These are phyloP conservation scores for Drosophila rufa DNA, from an alignment of 1,140 invertebrate genomes.

Conservation along the genomic window DNA sequence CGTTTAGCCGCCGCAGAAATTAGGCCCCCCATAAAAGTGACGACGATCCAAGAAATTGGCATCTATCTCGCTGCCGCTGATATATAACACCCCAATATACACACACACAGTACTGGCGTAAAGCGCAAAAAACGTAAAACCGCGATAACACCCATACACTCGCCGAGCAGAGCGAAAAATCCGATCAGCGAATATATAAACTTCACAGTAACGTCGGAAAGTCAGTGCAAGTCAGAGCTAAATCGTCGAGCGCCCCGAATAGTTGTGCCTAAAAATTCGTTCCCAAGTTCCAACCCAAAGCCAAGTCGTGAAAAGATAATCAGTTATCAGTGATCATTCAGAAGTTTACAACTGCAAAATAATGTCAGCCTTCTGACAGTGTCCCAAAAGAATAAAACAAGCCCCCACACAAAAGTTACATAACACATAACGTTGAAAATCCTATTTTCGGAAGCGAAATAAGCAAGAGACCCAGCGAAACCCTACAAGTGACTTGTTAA, in stretches of 20 bases:
- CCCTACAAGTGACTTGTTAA: conserved; percentile 63
- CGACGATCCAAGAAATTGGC: conserved; percentile 43
- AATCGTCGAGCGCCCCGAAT: conserved; percentile 64
- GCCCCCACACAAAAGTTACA: conserved; percentile 21
- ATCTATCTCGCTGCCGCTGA: conserved; percentile 26
- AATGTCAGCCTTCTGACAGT: conserved; percentile 69
- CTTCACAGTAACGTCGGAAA: conserved; percentile 64
- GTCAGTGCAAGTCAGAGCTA: conserved; percentile 62
- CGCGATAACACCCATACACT: conserved; percentile 64
- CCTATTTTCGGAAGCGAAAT: conserved; percentile 42
- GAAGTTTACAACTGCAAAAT: conserved; percentile 19
- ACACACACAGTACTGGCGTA: conserved; percentile 6
- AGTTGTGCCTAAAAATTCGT: conserved; percentile 56
- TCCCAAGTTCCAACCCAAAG: not conserved
- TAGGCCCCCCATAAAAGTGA: conserved; percentile 45
- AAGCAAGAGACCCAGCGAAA: conserved; percentile 16
- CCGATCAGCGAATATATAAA: conserved; percentile 57
- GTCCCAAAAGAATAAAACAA: conserved; percentile 13
- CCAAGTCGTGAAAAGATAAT: not conserved
- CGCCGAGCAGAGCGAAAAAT: conserved; percentile 28
- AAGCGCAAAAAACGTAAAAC: conserved; percentile 16
- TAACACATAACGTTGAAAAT: conserved; percentile 30
- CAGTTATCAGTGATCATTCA: conserved; percentile 23
- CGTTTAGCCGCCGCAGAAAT: conserved; percentile 45
- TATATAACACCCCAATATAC: conserved; percentile 53